Evolutionary conservation across 2,888 invertebrate genomes (phyloP), one percentile per base, ranked within the genome.

Genomic region (Ormyrus labotus): DNA sequence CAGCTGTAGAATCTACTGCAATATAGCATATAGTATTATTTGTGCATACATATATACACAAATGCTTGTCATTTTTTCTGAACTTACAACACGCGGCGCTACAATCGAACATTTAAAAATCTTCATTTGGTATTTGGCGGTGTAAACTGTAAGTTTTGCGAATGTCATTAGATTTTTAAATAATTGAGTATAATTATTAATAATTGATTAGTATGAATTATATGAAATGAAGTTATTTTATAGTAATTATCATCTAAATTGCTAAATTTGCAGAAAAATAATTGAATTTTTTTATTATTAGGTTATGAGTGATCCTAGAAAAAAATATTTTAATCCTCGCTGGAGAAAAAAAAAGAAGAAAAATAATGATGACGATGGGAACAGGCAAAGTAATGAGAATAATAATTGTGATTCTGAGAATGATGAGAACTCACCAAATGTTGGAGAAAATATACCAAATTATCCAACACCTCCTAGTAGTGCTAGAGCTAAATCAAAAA

Each of bases 291-390:
- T 58, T 34, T 53, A 48, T 58, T 48, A 47, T 7, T n/a, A 19
- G 34, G 34, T 58, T 57, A 78, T 78, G 78, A 78, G 73, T 75
- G 60, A 71, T 55, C 70, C 60, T 45, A 69, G 13, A 76, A 80
- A 34, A 68, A 76, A 47, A 45, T n/a, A 75, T 50, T 76, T 67
- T 13, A 67, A 80, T 68, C 67, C 71, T 5, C 71, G 51, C 6
- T 76, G 75, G 80, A 76, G 51, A 50, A 74, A 70, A 34, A 64
- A 68, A 6, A 80, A 71, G 45, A 80, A 70, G 45, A 58, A 13
- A 58, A 67, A 50, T 9, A 57, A 47, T n/a, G 34, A 58, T 70
- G 68, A 65, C 3, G 67, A 81, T 19, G 63, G 72, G 50, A 55
- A 45, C 19, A 57, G 8, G 6, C 34, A 19, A 65, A 19, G 70